phyloP scores from a whole-genome alignment of 2,888 invertebrate species.

The Catocala nupta region DNA sequence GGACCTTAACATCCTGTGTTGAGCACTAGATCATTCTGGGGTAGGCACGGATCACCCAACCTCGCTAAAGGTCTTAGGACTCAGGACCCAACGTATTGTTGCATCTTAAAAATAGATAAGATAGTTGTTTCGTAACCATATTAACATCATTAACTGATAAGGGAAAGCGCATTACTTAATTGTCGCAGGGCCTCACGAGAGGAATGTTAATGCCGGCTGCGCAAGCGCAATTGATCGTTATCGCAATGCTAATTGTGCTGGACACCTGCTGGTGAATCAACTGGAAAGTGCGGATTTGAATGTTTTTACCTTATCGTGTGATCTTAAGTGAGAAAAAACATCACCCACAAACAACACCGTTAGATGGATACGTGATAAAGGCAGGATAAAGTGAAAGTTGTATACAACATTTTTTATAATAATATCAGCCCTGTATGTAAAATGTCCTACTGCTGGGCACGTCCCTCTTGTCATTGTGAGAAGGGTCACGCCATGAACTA shows the following conservation, averaged over 20 bases:
- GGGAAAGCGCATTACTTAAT: constrained; percentile 77
- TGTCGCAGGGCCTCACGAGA: constrained; percentile 62
- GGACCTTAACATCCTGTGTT: too few relatives aligned
- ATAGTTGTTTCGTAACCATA: constrained; percentile 11
- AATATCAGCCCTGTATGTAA: too few relatives aligned
- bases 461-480: too few relatives aligned
- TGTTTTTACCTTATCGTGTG: constrained; percentile 13
- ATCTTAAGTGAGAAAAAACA: constrained; percentile 1
- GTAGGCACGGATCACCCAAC: too few relatives aligned
- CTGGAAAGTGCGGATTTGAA: constrained; percentile 41
- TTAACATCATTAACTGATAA: constrained; percentile 53
- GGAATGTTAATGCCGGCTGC: constrained; percentile 67
- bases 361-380: too few relatives aligned
- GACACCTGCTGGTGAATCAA: constrained; percentile 53
- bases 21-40: too few relatives aligned
- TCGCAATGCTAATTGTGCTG: constrained; percentile 62
- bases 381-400: too few relatives aligned
- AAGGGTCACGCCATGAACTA: too few relatives aligned
- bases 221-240: constrained; percentile 67
- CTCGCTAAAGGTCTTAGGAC: too few relatives aligned
- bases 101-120: not conserved
- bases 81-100: too few relatives aligned
- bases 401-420: too few relatives aligned
- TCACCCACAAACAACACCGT: not conserved
- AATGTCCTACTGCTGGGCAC: too few relatives aligned